Conservation (phyloP, 1,140 invertebrate genomes). For the Hydropsyche tenuis region DNA sequence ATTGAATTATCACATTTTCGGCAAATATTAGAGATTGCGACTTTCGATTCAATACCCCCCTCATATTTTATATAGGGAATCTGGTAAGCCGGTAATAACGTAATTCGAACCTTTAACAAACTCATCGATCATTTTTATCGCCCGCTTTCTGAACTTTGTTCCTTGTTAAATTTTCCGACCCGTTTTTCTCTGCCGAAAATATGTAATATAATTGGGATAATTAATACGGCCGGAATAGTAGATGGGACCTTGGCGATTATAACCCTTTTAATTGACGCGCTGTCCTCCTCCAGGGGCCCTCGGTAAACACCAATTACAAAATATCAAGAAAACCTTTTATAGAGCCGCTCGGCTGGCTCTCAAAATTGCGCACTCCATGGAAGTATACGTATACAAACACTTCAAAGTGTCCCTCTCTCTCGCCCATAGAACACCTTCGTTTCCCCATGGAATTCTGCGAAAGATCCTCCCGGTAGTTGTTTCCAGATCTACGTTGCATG, state of each 20-base stretch:
- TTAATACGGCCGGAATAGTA: constrained; percentile 7
- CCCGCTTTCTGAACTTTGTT: constrained; percentile 23
- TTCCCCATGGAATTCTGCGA: too few species aligned
- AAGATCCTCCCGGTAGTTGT: too few species aligned
- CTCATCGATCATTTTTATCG: constrained; percentile 28
- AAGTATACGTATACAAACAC: too few species aligned
- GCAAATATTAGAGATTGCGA: too few species aligned
- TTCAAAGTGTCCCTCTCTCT: too few species aligned
- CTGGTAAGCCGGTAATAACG: constrained; percentile 24
- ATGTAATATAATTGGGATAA: constrained; percentile 29
- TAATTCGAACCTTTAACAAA: constrained; percentile 28
- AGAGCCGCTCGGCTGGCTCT: too few species aligned
- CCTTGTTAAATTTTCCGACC: constrained; percentile 13
- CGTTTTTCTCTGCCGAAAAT: constrained; percentile 3
- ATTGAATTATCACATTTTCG: too few species aligned
- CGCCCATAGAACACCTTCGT: too few species aligned
- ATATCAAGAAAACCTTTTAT: constrained; percentile 21
- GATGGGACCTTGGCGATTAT: constrained; percentile 1
- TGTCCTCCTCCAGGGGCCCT: background rate
- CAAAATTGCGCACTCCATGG: too few species aligned
- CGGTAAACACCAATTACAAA: constrained; percentile 16
- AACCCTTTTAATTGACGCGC: constrained; percentile 24
- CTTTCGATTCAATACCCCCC: too few species aligned
- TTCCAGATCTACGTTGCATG: too few species aligned
- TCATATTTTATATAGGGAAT: background rate